phyloP scores from a whole-genome alignment of 2,113 vertebrate genomes.

The Falcunculus frontatus region DNA sequence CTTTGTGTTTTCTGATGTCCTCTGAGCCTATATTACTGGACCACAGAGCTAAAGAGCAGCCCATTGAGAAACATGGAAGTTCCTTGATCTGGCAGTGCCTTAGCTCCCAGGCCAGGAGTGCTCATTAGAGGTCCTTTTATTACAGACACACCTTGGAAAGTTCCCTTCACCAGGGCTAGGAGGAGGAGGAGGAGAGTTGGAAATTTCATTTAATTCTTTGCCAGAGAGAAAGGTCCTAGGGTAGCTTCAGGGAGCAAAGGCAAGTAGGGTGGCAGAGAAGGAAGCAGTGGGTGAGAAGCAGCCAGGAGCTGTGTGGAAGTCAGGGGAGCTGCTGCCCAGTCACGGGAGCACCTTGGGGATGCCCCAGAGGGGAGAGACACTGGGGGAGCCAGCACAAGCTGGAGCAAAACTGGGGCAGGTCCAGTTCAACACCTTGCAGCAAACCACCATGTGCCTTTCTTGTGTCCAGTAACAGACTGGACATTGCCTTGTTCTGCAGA shows the following conservation, averaged over 20 bases:
- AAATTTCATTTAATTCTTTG: background rate
- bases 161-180: background rate
- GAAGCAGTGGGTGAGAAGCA: background rate
- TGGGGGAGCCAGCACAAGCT: background rate
- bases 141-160: slow-evolving; percentile 46
- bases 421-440: too few species aligned
- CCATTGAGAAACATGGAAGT: background rate
- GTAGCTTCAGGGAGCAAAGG: background rate
- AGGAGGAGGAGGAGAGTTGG: background rate
- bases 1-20: background rate
- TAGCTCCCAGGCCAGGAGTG: background rate
- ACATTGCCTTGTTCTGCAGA: background rate
- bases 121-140: background rate
- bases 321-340: background rate
- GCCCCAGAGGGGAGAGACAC: background rate
- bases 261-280: background rate
- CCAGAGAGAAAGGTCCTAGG: background rate
- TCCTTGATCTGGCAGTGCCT: fast-evolving
- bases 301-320: background rate
- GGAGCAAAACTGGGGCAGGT: background rate
- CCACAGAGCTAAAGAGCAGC: background rate
- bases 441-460: fast-evolving
- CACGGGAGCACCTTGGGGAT: fast-evolving
- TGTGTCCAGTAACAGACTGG: background rate
- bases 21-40: background rate